Conservation (phyloP, 2,113 vertebrate species). For the Tetrao urogallus region DNA sequence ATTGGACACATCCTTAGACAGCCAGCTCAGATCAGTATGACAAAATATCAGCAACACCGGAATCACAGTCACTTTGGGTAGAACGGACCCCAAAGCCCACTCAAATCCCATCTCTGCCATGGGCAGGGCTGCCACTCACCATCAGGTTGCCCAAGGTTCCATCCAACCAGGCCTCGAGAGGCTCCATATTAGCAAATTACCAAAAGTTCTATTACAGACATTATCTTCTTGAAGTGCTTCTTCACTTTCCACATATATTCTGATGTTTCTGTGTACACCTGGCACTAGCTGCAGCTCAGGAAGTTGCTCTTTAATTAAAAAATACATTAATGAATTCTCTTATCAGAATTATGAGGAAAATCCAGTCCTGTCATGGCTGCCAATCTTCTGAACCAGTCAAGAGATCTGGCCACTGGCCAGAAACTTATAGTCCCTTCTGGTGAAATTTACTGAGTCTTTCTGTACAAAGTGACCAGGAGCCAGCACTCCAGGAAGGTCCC, state of each 20-base stretch:
- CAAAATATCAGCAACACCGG: neutral
- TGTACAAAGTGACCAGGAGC: neutral
- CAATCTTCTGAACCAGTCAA: neutral
- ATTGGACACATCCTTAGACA: neutral
- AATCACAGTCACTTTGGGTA: neutral
- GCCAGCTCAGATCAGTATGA: neutral
- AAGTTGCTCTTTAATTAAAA: neutral
- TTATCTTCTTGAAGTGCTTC: neutral
- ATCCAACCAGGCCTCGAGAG: neutral
- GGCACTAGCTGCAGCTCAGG: neutral
- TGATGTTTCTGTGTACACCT: neutral
- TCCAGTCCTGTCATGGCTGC: neutral
- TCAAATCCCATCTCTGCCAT: neutral
- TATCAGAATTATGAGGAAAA: neutral
- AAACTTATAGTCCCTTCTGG: fast-evolving
- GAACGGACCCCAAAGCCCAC: neutral
- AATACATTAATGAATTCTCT: neutral
- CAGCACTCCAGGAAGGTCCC: neutral
- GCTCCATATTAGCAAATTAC: neutral
- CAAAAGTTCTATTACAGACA: neutral
- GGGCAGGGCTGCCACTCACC: neutral
- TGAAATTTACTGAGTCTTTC: neutral
- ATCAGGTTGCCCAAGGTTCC: neutral
- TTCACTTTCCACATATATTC: fast-evolving
- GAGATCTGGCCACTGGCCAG: neutral